Conservation (phyloP, 2,797 vertebrate genomes). For the Tokudaia muenninki region DNA sequence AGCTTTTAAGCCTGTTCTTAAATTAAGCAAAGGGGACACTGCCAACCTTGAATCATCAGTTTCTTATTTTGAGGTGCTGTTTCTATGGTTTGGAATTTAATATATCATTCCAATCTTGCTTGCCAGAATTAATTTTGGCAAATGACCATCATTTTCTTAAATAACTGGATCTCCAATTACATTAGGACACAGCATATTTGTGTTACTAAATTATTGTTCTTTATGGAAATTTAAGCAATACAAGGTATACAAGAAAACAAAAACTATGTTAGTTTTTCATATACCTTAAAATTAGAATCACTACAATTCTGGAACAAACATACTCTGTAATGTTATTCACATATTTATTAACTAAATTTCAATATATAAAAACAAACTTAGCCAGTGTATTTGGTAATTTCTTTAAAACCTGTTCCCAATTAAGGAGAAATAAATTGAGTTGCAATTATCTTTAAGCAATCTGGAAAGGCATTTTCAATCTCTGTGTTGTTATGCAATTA, state of each 20-base stretch:
- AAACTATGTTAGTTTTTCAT: conserved; percentile 62
- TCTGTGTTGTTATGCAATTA: conserved; percentile 66
- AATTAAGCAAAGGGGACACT: conserved; percentile 37
- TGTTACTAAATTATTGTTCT: conserved; percentile 59
- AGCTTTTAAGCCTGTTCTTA: conserved; percentile 53
- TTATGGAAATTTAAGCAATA: conserved; percentile 53
- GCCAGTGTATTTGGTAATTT: conserved; percentile 50
- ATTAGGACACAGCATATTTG: conserved; percentile 41
- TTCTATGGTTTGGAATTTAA: conserved; percentile 64
- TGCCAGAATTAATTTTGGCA: conserved; percentile 72
- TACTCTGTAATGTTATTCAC: conserved; percentile 62
- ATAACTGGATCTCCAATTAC: conserved; percentile 59
- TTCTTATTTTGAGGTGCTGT: conserved; percentile 33
- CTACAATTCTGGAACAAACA: conserved; percentile 8
- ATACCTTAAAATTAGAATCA: conserved; percentile 61
- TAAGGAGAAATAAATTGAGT: conserved; percentile 79
- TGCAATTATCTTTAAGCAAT: conserved; percentile 61
- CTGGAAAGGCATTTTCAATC: conserved; percentile 69
- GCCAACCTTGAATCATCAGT: conserved; percentile 35
- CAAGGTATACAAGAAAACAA: conserved; percentile 21
- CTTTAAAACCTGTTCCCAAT: conserved; percentile 78
- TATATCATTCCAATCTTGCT: conserved; percentile 54
- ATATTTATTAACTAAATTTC: conserved; percentile 58
- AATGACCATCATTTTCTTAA: conserved; percentile 51
- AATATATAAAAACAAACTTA: conserved; percentile 53